These are phyloP conservation scores for Enteromius trimaculatus DNA, from an alignment of 2,797 vertebrate species.

Conservation along the genomic window DNA sequence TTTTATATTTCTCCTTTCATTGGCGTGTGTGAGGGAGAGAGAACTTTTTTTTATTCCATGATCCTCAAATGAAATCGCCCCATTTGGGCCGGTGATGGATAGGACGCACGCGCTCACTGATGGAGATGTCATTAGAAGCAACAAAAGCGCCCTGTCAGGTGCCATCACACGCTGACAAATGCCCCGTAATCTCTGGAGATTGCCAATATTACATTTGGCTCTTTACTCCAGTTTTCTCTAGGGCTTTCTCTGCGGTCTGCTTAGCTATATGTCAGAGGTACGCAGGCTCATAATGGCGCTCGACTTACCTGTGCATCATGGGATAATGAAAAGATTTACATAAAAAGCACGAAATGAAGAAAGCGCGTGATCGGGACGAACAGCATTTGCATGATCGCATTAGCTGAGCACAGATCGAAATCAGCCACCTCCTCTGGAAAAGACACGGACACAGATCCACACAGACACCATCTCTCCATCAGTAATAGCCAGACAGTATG, in stretches of 20 bases:
- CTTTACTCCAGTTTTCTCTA: slow-evolving; percentile 39
- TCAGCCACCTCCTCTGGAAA: neutral
- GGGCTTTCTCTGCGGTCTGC: slow-evolving; percentile 43
- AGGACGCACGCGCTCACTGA: slow-evolving; percentile 50
- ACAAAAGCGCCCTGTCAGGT: slow-evolving; percentile 56
- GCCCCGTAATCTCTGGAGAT: slow-evolving; percentile 50
- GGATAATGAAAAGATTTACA: slow-evolving; percentile 42
- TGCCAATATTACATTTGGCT: slow-evolving; percentile 52
- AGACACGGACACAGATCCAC: slow-evolving; percentile 10
- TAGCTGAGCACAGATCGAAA: slow-evolving; percentile 1
- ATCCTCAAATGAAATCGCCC: slow-evolving; percentile 76
- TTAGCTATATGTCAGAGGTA: slow-evolving; percentile 41
- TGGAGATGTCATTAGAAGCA: slow-evolving; percentile 48
- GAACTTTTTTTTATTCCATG: slow-evolving; percentile 78
- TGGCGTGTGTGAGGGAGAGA: slow-evolving; percentile 75
- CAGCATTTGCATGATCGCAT: slow-evolving; percentile 30
- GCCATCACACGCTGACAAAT: slow-evolving; percentile 46
- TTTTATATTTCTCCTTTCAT: slow-evolving; percentile 83
- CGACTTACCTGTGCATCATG: slow-evolving; percentile 27
- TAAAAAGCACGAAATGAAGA: slow-evolving; percentile 36
- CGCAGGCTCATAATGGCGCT: slow-evolving; percentile 29
- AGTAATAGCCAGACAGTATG: slow-evolving; percentile 45
- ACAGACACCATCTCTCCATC: slow-evolving; percentile 21
- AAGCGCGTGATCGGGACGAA: slow-evolving; percentile 12
- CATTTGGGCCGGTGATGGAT: slow-evolving; percentile 78